Percentiles rank a stretch among this genome's conserved stretches.
These are phyloP conservation scores for Labroides dimidiatus DNA, from an alignment of 2,797 vertebrate genomes.

Conservation along the genomic window DNA sequence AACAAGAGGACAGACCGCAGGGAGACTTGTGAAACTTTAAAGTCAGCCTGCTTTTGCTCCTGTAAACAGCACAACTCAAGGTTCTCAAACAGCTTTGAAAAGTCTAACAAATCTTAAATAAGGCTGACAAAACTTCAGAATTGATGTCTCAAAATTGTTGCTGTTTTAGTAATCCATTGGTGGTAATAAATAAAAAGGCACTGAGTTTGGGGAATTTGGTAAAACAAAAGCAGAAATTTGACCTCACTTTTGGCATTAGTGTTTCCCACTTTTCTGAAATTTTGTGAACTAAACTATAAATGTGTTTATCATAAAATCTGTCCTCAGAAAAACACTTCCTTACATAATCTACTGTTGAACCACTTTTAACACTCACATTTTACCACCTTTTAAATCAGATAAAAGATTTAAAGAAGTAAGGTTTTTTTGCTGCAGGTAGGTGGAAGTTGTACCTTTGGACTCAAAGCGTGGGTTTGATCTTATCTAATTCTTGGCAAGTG, in stretches of 20 bases:
- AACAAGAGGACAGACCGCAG: constrained; percentile 33
- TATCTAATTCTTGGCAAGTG: neutral
- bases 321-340: neutral
- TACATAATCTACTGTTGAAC: neutral
- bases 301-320: neutral
- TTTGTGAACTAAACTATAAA: neutral
- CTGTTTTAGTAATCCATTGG: no score
- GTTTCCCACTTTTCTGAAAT: no score
- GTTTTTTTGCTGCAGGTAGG: neutral
- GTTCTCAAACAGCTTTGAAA: no score
- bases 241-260: no score
- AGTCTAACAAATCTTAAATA: no score
- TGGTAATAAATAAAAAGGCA: no score
- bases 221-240: no score
- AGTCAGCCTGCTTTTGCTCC: constrained; percentile 5
- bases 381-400: neutral
- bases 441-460: constrained; percentile 4
- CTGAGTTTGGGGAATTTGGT: no score
- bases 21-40: constrained; percentile 38
- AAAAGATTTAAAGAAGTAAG: neutral
- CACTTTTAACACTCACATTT: neutral
- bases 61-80: no score
- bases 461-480: neutral
- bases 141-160: no score
- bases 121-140: no score